Base-by-base conservation (phyloP, 2,888 invertebrate species). In the Stenodema calcarata region DNA sequence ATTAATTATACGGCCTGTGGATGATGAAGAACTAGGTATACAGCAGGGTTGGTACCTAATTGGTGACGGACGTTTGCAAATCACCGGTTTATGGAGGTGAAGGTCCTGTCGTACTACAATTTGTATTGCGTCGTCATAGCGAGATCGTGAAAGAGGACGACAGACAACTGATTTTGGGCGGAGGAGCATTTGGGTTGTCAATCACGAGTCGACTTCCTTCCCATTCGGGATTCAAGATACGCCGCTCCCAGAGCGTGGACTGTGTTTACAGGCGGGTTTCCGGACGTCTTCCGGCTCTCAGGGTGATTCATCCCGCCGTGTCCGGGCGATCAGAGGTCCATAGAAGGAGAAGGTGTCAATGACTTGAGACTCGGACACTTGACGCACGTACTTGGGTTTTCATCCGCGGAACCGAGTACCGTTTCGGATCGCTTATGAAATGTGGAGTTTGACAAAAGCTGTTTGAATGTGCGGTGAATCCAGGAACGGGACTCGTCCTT, bases 221-320 rank as follows among this genome's bases (percentile, higher is more conserved):
- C n/a, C 30, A 28, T 73, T 18, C 0, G 35, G 30, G 41, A 73
- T 73, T 28, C 73, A 73, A 41, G 73, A 41, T 11, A 73, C 35
- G 73, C 73, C 14, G 16, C 73, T 41, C 41, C 35, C 35, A 18
- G 27, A 23, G 23, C 62, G 62, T 62, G 62, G 62, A 62, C 62
- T 73, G 73, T 73, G 73, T 73, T 73, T 73, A 73, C 73, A 73
- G 73, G 73, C 9, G 16, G 73, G 28, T 30, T 73, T 73, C 73
- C 73, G 73, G 30, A 18, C 35, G 16, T n/a, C 73, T 73, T 73
- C 73, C 73, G 73, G 73, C 28, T 27, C 70, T 35, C 70, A 23
- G 50, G 50, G 27, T 62, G 62, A 62, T 73, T 41, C 73, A 73
- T 73, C 73, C 30, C n/a, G 73, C 35, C 73, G 16, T 35, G 73